Conservation (phyloP, 2,888 invertebrate species). For the Agrotis clavis region DNA sequence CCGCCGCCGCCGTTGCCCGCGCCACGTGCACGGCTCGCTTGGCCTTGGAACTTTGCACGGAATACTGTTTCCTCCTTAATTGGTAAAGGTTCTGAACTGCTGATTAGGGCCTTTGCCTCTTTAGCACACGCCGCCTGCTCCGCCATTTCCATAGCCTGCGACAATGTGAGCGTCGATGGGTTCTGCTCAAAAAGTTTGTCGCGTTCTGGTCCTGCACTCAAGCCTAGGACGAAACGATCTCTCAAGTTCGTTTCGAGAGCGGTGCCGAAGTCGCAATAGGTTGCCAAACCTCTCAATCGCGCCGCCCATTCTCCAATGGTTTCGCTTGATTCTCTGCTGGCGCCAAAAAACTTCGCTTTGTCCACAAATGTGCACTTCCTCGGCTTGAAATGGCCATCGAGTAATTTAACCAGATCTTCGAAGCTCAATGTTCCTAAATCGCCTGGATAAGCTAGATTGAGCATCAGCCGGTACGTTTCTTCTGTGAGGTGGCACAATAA, state of each 20-base stretch:
- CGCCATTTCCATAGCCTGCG: background rate
- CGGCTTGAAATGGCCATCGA: background rate
- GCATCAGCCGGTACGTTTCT: background rate
- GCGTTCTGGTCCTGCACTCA: no score
- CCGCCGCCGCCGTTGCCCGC: background rate
- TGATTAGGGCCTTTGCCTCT: background rate
- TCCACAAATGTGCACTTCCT: background rate
- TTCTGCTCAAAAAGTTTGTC: no score
- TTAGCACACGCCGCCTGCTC: slow-evolving; percentile 2
- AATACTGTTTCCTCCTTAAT: slow-evolving; percentile 2
- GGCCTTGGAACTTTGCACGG: background rate
- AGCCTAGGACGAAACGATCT: no score
- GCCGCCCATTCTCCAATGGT: no score
- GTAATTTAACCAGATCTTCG: background rate
- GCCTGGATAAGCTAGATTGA: background rate
- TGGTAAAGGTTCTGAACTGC: background rate
- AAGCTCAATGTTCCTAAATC: background rate
- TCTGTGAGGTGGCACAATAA: no score
- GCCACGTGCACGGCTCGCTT: background rate
- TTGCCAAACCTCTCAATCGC: no score
- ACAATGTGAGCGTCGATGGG: background rate
- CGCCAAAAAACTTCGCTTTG: background rate
- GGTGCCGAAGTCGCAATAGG: no score
- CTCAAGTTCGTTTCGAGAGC: no score
- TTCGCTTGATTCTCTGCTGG: no score